These are phyloP conservation scores for Sceloporus undulatus DNA, from an alignment of 2,113 vertebrate genomes.

Conservation along the genomic window DNA sequence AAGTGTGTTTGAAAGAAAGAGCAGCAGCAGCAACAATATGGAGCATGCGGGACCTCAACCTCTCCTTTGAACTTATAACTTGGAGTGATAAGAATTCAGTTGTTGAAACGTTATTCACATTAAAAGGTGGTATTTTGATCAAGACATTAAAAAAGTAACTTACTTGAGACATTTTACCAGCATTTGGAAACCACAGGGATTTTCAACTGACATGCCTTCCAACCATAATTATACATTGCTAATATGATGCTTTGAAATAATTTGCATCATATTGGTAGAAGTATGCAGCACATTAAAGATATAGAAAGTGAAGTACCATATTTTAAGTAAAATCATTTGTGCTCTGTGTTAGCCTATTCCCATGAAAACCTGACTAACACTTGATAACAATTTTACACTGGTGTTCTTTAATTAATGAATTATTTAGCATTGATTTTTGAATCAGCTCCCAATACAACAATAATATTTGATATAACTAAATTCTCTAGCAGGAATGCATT, in stretches of 20 bases:
- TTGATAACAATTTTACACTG: not conserved
- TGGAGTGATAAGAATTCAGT: not conserved
- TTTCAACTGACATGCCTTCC: not conserved
- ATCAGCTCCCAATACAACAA: not conserved
- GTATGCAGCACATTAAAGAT: not conserved
- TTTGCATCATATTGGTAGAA: not conserved
- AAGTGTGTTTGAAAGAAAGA: not conserved
- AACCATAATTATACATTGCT: not conserved
- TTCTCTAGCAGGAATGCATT: not conserved
- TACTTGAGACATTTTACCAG: not conserved
- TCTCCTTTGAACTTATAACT: not conserved
- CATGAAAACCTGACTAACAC: not conserved
- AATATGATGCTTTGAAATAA: not conserved
- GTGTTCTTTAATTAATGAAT: not conserved
- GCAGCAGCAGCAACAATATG: too few species aligned
- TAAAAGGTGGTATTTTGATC: not conserved
- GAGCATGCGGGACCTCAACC: too few species aligned
- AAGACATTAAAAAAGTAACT: not conserved
- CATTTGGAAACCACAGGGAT: not conserved
- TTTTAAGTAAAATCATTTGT: not conserved
- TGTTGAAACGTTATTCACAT: not conserved
- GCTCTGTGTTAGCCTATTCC: not conserved
- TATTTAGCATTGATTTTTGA: not conserved
- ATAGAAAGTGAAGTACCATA: not conserved
- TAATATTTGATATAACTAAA: not conserved